Evolutionary conservation across 2,888 invertebrate species (phyloP).

Genomic region (Andrena dorsata): DNA sequence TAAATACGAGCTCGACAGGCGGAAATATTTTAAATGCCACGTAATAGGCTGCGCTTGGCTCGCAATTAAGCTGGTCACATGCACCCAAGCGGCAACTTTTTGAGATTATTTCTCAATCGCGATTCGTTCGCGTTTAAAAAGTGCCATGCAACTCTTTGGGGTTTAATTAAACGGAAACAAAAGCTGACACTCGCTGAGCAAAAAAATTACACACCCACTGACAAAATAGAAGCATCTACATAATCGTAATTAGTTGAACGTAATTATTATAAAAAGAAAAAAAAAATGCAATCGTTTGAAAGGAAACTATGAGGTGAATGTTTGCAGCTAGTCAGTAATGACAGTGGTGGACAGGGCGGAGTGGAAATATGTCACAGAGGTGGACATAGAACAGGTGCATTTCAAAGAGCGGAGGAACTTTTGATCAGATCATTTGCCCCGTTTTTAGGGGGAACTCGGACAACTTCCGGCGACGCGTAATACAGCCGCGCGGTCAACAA

Average conservation of each 20-base stretch:
- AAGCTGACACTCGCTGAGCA: not conserved
- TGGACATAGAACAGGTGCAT: not conserved
- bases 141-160: not conserved
- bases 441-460: not conserved
- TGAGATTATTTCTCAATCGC: too few relatives aligned
- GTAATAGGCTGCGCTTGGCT: not conserved
- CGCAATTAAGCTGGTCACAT: not conserved
- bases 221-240: not conserved
- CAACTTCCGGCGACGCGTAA: not conserved
- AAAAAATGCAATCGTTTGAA: not conserved
- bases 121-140: not conserved
- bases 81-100: not conserved
- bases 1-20: not conserved
- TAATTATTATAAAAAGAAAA: not conserved
- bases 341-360: too few relatives aligned
- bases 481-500: conserved; percentile 1
- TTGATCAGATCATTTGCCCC: not conserved
- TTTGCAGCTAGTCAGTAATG: not conserved
- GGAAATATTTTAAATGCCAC: conserved; percentile 16
- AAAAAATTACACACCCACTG: not conserved
- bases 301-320: not conserved
- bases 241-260: not conserved
- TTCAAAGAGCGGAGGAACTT: not conserved
- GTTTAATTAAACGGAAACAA: not conserved
- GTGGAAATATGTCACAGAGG: not conserved